These are phyloP conservation scores for Mnemiopsis leidyi DNA, from an alignment of 37 sponge, comb jelly and placozoan genomes.

Conservation along the genomic window DNA sequence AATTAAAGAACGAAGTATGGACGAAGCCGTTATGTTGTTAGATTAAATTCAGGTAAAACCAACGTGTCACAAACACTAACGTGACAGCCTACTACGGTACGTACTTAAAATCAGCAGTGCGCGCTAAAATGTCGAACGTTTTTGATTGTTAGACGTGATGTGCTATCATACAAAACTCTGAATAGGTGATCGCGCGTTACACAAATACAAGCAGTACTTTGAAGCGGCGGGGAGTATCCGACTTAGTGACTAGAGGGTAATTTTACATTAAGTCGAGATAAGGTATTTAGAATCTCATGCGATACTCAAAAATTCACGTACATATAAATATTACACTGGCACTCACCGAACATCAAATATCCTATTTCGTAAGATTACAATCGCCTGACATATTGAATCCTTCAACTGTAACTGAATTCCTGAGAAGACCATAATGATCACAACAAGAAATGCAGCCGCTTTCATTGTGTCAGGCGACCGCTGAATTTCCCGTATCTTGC, in stretches of 20 bases:
- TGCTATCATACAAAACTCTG: not conserved
- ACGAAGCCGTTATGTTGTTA: too few species aligned
- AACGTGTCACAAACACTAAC: not conserved
- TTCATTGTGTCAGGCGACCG: too few species aligned
- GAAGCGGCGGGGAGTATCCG: too few species aligned
- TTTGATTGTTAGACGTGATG: not conserved
- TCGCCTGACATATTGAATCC: constrained; percentile 58
- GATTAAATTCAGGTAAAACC: too few species aligned
- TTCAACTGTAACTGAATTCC: constrained; percentile 47
- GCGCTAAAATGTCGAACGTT: not conserved
- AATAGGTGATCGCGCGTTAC: constrained; percentile 23
- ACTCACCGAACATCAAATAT: constrained; percentile 21
- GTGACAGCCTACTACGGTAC: not conserved
- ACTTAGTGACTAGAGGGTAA: too few species aligned
- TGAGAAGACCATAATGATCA: not conserved
- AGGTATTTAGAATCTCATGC: too few species aligned
- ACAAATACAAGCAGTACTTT: too few species aligned
- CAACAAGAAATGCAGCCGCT: too few species aligned
- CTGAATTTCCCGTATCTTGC: too few species aligned
- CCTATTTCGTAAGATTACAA: not conserved
- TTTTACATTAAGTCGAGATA: too few species aligned
- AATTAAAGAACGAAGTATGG: too few species aligned
- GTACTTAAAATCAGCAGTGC: not conserved
- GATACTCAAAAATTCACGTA: not conserved
- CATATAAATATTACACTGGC: not conserved